Percentiles rank a stretch among this genome's conserved stretches.
phyloP scores from a whole-genome alignment of 2,888 invertebrate species.

The Carterocephalus palaemon region DNA sequence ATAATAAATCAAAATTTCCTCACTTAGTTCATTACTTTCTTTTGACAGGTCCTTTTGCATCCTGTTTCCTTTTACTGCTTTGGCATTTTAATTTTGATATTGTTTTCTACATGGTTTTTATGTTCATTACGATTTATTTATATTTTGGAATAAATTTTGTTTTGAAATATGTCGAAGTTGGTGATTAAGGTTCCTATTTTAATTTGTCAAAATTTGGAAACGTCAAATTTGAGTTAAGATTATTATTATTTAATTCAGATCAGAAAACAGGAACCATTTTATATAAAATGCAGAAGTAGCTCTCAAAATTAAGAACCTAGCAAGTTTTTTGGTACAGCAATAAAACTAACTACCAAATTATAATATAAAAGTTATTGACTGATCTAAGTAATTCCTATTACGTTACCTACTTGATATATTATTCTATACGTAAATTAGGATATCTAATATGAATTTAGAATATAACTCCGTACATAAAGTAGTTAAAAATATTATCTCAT shows the following conservation, averaged over 20 bases:
- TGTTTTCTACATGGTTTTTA: conserved; percentile 77
- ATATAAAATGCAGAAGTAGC: conserved; percentile 24
- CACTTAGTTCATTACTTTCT: conserved; percentile 69
- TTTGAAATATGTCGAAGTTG: conserved; percentile 66
- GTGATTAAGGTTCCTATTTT: conserved; percentile 73
- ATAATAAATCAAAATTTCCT: conserved; percentile 78
- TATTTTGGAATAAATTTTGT: conserved; percentile 77
- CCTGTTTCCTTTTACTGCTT: conserved; percentile 60
- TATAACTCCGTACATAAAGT: no score
- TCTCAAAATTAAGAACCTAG: conserved; percentile 15
- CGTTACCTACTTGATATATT: conserved; percentile 10
- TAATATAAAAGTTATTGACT: conserved; percentile 16
- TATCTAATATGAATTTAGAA: no score
- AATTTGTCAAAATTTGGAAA: conserved; percentile 17
- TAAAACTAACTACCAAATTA: conserved; percentile 17
- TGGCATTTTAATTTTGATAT: conserved; percentile 61
- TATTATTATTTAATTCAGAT: conserved; percentile 3
- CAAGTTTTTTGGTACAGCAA: conserved; percentile 21
- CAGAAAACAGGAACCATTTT: conserved; percentile 13
- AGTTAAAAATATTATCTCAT: no score
- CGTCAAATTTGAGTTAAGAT: conserved; percentile 4
- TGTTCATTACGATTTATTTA: conserved; percentile 74
- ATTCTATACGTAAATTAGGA: no score
- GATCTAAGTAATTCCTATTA: conserved; percentile 18
- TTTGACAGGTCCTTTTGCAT: conserved; percentile 72